A percentile compares a stretch with the other conserved stretches of the same genome.
These are phyloP conservation scores for Eonycteris spelaea DNA, from an alignment of 2,113 vertebrate genomes.

Conservation along the genomic window DNA sequence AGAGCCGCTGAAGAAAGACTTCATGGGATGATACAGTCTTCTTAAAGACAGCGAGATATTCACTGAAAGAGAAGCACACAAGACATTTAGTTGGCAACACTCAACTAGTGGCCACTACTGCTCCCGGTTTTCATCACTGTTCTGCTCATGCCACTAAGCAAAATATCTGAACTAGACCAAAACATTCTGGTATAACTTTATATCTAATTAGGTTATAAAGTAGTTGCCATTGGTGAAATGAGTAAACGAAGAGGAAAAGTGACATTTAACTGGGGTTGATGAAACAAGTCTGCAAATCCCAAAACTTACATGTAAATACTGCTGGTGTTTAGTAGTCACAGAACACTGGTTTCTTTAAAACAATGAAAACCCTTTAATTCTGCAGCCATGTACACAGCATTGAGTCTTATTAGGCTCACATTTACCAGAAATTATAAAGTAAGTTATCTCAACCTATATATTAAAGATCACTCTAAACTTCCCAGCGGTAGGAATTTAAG, in stretches of 20 bases:
- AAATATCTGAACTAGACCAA: not conserved
- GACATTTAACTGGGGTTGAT: not conserved
- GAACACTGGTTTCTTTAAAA: not conserved
- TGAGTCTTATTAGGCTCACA: not conserved
- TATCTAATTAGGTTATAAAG: not conserved
- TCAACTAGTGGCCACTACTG: not conserved
- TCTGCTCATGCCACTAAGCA: not conserved
- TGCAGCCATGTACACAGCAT: not conserved
- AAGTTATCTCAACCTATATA: not conserved
- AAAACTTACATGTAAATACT: not conserved
- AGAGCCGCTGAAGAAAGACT: conserved; percentile 94
- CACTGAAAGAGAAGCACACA: conserved; percentile 70
- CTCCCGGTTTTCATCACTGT: not conserved
- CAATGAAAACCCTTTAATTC: not conserved
- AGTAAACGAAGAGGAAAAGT: not conserved
- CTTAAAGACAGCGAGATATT: conserved; percentile 98
- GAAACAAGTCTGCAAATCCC: not conserved
- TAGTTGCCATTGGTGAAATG: not conserved
- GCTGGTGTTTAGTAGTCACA: not conserved
- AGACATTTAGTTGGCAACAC: not conserved
- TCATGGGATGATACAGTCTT: conserved; percentile 98
- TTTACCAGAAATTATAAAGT: not conserved
- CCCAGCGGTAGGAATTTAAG: not conserved
- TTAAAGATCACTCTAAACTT: not conserved
- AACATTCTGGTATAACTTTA: not conserved